These are phyloP conservation scores for Lepidothrix coronata DNA, from an alignment of 2,113 vertebrate species.

Conservation along the genomic window DNA sequence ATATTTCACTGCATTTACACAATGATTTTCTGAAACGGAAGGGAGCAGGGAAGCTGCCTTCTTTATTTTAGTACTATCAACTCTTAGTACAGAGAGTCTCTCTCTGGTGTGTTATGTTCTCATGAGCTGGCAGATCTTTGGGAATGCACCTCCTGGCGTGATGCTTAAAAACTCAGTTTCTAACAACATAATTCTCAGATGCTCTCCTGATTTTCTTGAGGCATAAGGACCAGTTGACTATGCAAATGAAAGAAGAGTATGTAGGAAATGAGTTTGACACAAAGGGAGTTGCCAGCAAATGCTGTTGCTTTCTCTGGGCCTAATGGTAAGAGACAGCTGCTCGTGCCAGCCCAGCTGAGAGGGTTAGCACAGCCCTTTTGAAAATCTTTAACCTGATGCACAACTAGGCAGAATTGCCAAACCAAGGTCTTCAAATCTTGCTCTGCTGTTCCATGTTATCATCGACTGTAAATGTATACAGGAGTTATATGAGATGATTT, in stretches of 20 bases:
- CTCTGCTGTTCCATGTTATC: neutral
- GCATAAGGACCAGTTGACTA: slow-evolving; percentile 68
- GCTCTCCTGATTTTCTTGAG: slow-evolving; percentile 65
- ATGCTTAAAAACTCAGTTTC: slow-evolving; percentile 65
- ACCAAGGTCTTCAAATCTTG: neutral
- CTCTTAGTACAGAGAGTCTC: slow-evolving; percentile 17
- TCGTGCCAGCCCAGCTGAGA: slow-evolving; percentile 60
- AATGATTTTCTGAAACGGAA: neutral
- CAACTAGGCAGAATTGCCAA: neutral
- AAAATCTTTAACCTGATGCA: slow-evolving; percentile 51
- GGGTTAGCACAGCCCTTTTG: slow-evolving; percentile 23
- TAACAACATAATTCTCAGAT: slow-evolving; percentile 65
- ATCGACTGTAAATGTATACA: neutral
- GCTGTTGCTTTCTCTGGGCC: slow-evolving; percentile 66
- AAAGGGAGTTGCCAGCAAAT: slow-evolving; percentile 73
- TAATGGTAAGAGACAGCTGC: slow-evolving; percentile 74
- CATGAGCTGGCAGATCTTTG: slow-evolving; percentile 57
- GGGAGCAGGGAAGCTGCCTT: neutral
- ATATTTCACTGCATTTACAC: neutral
- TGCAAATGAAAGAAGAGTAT: slow-evolving; percentile 68
- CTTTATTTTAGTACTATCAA: slow-evolving; percentile 49
- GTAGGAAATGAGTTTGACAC: slow-evolving; percentile 66
- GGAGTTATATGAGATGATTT: neutral
- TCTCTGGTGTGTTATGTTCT: slow-evolving; percentile 48
- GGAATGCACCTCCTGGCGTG: slow-evolving; percentile 61